Conservation (phyloP, 2,797 vertebrate genomes). For the Phrynocephalus forsythii region DNA sequence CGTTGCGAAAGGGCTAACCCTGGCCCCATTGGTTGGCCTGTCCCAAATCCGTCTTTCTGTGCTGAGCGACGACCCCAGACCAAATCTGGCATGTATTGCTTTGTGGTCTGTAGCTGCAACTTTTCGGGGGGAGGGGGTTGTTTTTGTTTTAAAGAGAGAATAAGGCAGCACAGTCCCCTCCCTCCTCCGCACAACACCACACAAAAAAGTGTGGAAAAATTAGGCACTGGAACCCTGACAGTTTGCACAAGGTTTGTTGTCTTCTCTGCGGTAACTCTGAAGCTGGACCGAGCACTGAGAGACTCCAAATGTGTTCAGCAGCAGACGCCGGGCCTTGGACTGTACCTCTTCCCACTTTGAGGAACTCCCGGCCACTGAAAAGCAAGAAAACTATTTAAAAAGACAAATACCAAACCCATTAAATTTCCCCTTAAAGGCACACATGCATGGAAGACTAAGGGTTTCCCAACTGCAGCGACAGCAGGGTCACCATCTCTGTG, state of each 20-base stretch:
- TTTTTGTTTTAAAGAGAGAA: slow-evolving; percentile 26
- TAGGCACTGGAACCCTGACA: slow-evolving; percentile 86
- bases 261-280: slow-evolving; percentile 87
- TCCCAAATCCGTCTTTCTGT: slow-evolving; percentile 55
- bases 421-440: not conserved
- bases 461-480: too few relatives aligned
- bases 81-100: slow-evolving; percentile 78
- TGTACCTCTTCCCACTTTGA: slow-evolving; percentile 94
- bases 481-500: too few relatives aligned
- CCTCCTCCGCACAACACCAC: too few relatives aligned
- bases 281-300: slow-evolving; percentile 92
- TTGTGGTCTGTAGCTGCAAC: slow-evolving; percentile 68
- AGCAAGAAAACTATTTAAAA: slow-evolving; percentile 44
- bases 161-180: slow-evolving; percentile 74
- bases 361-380: slow-evolving; percentile 86
- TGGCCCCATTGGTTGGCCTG: slow-evolving; percentile 43
- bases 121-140: too few relatives aligned
- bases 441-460: too few relatives aligned
- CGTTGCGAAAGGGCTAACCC: slow-evolving; percentile 36
- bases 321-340: slow-evolving; percentile 87
- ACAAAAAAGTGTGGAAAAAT: slow-evolving; percentile 55
- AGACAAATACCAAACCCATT: not conserved
- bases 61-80: slow-evolving; percentile 34
- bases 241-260: slow-evolving; percentile 79
- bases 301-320: slow-evolving; percentile 89